phyloP scores from a whole-genome alignment of 2,113 vertebrate genomes.

The Bungarus multicinctus region DNA sequence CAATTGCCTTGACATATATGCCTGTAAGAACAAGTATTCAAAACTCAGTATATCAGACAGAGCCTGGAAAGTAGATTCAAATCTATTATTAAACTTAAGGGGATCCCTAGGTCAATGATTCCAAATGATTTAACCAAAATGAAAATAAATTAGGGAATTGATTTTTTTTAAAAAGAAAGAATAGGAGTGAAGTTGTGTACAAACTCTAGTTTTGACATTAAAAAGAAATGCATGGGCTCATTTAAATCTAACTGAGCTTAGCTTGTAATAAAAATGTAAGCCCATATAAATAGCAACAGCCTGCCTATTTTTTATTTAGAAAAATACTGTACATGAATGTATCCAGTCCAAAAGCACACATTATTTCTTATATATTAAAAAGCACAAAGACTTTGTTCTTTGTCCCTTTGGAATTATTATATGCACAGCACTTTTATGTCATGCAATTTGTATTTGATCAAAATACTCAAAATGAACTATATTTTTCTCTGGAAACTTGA shows the following conservation, averaged over 20 bases:
- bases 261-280: background rate
- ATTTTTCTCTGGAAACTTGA: rapidly evolving
- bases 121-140: background rate
- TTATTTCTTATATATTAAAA: constrained; percentile 42
- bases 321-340: constrained; percentile 43
- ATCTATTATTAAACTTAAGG: background rate
- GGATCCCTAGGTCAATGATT: background rate
- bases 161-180: background rate
- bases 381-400: constrained; percentile 30
- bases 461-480: background rate
- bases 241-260: background rate
- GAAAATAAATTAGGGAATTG: background rate
- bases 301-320: constrained; percentile 1
- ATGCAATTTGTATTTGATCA: constrained; percentile 43
- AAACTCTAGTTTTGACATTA: background rate
- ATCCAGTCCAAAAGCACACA: constrained; percentile 37
- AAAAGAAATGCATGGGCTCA: background rate
- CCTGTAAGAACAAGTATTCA: constrained; percentile 48
- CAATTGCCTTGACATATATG: constrained; percentile 44
- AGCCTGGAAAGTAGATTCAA: background rate
- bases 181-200: background rate
- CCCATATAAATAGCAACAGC: background rate
- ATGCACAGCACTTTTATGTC: constrained; percentile 34
- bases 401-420: constrained; percentile 29
- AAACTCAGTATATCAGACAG: constrained; percentile 31